Percentiles rank a stretch among this genome's conserved stretches.
These are phyloP conservation scores for Stenolophus ochropezus DNA, from an alignment of 2,888 invertebrate genomes.

Conservation along the genomic window DNA sequence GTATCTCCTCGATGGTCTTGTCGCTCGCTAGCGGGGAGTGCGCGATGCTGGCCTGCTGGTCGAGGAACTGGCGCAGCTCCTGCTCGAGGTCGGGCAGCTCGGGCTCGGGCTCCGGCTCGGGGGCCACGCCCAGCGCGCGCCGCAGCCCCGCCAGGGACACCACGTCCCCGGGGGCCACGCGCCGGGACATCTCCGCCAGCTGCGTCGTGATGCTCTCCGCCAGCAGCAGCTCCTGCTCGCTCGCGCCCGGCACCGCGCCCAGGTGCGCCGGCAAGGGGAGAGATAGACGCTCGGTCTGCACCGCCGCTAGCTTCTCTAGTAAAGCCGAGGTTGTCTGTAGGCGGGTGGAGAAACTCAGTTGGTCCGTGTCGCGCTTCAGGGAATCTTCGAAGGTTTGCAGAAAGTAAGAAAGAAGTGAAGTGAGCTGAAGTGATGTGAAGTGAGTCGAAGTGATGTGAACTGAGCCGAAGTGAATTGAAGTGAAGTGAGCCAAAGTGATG, in stretches of 20 bases:
- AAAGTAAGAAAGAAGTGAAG: no score
- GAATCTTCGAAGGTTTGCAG: constrained; percentile 85
- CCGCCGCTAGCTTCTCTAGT: constrained; percentile 85
- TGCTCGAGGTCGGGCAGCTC: constrained; percentile 77
- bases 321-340: constrained; percentile 84
- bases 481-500: no score
- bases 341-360: constrained; percentile 79
- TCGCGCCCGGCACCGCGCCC: constrained; percentile 80
- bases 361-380: constrained; percentile 77
- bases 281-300: constrained; percentile 88
- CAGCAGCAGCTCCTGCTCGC: constrained; percentile 83
- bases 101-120: constrained; percentile 63
- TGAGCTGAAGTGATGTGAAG: no score
- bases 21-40: constrained; percentile 72
- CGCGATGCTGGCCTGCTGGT: constrained; percentile 78
- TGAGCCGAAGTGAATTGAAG: no score
- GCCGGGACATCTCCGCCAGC: constrained; percentile 85
- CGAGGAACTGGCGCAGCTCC: constrained; percentile 82
- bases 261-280: constrained; percentile 85
- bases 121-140: constrained; percentile 80
- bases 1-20: constrained; percentile 74
- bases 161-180: constrained; percentile 83
- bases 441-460: no score
- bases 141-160: constrained; percentile 81
- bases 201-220: constrained; percentile 85